These are phyloP conservation scores for Ibidorhyncha struthersii DNA, from an alignment of 2,113 vertebrate species.

Conservation along the genomic window DNA sequence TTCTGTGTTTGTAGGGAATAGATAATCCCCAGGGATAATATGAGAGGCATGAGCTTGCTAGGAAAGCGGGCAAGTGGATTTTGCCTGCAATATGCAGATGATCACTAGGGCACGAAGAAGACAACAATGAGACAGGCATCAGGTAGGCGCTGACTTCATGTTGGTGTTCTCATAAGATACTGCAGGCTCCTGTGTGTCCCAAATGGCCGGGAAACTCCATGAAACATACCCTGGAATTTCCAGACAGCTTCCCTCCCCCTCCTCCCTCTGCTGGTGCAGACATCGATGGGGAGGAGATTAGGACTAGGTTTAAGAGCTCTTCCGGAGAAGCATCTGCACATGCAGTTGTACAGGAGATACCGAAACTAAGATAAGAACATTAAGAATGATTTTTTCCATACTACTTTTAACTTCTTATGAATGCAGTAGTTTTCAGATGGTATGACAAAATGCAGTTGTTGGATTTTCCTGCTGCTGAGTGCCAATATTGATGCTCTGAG, in stretches of 20 bases:
- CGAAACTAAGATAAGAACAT: conserved; percentile 38
- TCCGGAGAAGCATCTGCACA: neutral
- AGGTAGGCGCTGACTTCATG: neutral
- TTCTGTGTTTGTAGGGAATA: neutral
- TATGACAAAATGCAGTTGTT: neutral
- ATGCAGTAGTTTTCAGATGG: neutral
- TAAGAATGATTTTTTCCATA: conserved; percentile 1
- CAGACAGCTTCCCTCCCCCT: neutral
- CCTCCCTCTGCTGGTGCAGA: neutral
- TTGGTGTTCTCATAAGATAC: neutral
- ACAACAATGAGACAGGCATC: accelerated
- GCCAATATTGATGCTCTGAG: neutral
- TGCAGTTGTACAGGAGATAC: neutral
- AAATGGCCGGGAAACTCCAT: neutral
- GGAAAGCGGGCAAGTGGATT: neutral
- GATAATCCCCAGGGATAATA: neutral
- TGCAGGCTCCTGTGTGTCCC: neutral
- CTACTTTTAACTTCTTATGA: neutral
- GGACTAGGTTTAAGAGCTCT: neutral
- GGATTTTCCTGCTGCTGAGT: neutral
- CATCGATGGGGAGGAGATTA: conserved; percentile 4
- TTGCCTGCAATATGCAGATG: neutral
- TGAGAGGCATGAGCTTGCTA: neutral
- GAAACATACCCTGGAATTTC: conserved; percentile 21
- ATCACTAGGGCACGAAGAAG: neutral